Conservation (phyloP, 1,140 invertebrate species). For the Holotrichia oblita region DNA sequence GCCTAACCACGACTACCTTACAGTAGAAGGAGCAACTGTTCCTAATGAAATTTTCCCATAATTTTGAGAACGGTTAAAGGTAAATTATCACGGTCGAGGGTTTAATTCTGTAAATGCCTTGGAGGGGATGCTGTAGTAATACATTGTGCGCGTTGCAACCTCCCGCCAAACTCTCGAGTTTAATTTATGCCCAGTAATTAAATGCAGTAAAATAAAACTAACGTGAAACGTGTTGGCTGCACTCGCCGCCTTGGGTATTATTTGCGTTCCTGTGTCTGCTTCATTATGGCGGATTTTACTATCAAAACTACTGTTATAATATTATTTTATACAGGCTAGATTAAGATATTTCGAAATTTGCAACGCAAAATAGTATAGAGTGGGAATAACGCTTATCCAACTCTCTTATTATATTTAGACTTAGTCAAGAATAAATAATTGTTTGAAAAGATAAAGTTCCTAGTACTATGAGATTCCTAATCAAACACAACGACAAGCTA, state of each 20-base stretch:
- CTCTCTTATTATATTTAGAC: too few species aligned
- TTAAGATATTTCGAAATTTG: too few species aligned
- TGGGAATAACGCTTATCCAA: too few species aligned
- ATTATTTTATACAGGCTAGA: too few species aligned
- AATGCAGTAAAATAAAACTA: constrained; percentile 25
- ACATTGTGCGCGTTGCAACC: constrained; percentile 9
- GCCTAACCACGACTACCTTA: too few species aligned
- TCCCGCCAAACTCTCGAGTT: neutral
- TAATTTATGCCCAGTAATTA: constrained; percentile 25
- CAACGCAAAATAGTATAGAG: too few species aligned
- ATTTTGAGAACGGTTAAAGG: constrained; percentile 21
- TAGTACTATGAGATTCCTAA: too few species aligned
- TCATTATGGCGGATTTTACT: neutral
- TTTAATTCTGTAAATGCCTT: constrained; percentile 29
- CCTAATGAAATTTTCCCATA: constrained; percentile 21
- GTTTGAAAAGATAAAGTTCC: too few species aligned
- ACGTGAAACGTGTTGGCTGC: neutral
- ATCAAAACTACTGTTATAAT: too few species aligned
- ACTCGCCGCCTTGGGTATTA: neutral
- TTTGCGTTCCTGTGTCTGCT: neutral
- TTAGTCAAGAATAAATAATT: too few species aligned
- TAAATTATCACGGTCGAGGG: constrained; percentile 29
- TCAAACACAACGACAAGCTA: too few species aligned
- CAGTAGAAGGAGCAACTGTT: too few species aligned
- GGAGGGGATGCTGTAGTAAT: neutral